Evolutionary conservation across 2,888 invertebrate species (phyloP), one percentile per base, ranked within the genome.

Genomic region (Megaustenia siamemsis): DNA sequence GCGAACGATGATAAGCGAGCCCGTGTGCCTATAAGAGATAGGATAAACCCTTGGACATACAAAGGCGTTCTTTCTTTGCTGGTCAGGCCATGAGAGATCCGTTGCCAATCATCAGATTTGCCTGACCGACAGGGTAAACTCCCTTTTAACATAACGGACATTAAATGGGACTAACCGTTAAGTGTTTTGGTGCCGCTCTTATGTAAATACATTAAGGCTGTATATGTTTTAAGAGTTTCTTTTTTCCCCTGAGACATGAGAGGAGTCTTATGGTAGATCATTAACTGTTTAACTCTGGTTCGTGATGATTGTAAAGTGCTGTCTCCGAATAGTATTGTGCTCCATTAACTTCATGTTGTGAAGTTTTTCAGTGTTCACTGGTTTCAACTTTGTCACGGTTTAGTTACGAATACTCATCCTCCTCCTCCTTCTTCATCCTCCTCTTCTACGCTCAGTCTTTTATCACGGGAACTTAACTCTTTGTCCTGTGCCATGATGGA

Each of bases 91-190:
- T 24, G 45, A 38, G 63, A 45, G 78, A 66, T 78, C 66, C 21
- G 43, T 24, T 78, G 78, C 66, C 78, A 78, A 78, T 78, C 78
- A 63, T 66, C n/a, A 45, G 63, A 38, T 78, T 78, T 43, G 35
- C 78, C 43, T 43, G n/a, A 40, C 28, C n/a, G 63, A 43, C 43
- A 66, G 43, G 32, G 78, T 66, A 63, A 78, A 78, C 78, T 78
- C 63, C 60, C 73, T 28, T 32, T 15, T 15, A 24, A 73, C 28
- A 49, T 21, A 69, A 69, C 15, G 0, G 38, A 69, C 38, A 21
- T 69, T 38, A 69, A 69, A 69, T 38, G 5, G n/a, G n/a, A 40
- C 40, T 18, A 24, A 24, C 21, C 40, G 24, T 69, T 40, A 40
- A 24, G 8, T 69, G 21, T n/a, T n/a, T 3, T 40, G 40, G 15